Evolutionary conservation across 1,140 invertebrate genomes (phyloP).

Genomic region (Megalonaias nervosa): DNA sequence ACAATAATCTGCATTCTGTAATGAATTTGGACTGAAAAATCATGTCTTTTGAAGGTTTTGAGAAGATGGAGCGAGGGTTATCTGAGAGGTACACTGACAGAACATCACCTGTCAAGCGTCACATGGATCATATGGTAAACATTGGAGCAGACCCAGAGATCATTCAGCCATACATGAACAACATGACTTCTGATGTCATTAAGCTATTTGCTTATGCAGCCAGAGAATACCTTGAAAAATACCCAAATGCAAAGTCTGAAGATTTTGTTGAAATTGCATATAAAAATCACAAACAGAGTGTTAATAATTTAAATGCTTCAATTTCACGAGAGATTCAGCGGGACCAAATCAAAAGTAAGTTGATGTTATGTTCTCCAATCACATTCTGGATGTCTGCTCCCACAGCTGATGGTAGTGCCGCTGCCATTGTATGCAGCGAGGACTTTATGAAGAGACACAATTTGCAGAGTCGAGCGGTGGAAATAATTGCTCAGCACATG

Average conservation of each 20-base stretch:
- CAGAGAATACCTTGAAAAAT: slow-evolving; percentile 96
- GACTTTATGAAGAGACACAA: slow-evolving; percentile 88
- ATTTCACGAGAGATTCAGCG: slow-evolving; percentile 40
- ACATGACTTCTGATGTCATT: slow-evolving; percentile 66
- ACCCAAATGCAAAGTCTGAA: slow-evolving; percentile 85
- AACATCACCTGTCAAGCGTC: slow-evolving; percentile 55
- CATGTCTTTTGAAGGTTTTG: slow-evolving; percentile 81
- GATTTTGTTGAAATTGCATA: slow-evolving; percentile 97
- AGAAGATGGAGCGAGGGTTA: slow-evolving; percentile 97
- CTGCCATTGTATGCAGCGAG: slow-evolving; percentile 92
- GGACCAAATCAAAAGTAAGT: slow-evolving; percentile 46
- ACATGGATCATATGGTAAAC: slow-evolving; percentile 63
- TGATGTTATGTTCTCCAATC: slow-evolving; percentile 59
- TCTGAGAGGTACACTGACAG: slow-evolving; percentile 65
- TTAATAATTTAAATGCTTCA: slow-evolving; percentile 88
- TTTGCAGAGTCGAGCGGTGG: slow-evolving; percentile 86
- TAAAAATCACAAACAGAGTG: slow-evolving; percentile 97
- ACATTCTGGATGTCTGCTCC: slow-evolving; percentile 75
- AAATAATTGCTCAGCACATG: slow-evolving; percentile 96
- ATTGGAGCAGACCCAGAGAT: slow-evolving; percentile 63
- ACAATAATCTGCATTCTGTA: neutral
- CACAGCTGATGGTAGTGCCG: slow-evolving; percentile 95
- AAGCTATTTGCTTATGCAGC: slow-evolving; percentile 97
- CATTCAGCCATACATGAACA: slow-evolving; percentile 56
- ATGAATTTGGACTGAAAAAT: neutral